Conservation (phyloP, 2,113 vertebrate genomes). For the Marmota monax region DNA sequence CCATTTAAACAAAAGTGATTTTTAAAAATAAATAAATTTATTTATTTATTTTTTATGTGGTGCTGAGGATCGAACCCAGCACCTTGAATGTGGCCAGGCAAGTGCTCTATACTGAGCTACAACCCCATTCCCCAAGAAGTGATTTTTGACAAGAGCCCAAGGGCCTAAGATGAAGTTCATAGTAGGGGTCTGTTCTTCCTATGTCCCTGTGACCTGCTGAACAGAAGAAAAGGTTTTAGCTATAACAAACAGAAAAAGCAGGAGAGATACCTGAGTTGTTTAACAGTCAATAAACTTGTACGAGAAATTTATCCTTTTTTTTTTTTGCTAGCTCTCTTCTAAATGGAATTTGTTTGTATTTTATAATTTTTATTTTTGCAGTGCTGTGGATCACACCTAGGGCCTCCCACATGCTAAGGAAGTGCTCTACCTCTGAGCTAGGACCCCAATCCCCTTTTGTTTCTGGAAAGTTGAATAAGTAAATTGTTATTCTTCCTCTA, state of each 20-base stretch:
- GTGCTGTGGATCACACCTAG: not conserved
- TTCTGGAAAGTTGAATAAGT: not conserved
- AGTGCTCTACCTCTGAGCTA: not conserved
- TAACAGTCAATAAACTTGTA: not conserved
- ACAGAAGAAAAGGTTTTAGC: not conserved
- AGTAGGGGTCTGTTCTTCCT: not conserved
- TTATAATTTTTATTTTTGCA: not conserved
- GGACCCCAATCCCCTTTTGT: not conserved
- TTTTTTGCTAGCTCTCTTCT: not conserved
- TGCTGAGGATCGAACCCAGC: too few species aligned
- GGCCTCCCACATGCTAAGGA: not conserved
- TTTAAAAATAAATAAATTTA: not conserved
- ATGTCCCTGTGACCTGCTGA: not conserved
- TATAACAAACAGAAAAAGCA: not conserved
- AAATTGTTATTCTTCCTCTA: not conserved
- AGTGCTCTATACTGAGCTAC: too few species aligned
- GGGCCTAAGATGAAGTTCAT: not conserved
- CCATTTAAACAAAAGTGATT: not conserved
- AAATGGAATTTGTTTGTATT: not conserved
- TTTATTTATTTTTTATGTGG: too few species aligned
- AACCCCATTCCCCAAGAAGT: not conserved
- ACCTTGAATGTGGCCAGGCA: too few species aligned
- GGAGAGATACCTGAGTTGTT: not conserved
- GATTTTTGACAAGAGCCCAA: not conserved
- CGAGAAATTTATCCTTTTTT: not conserved